Percentiles rank a stretch among this genome's conserved stretches.
phyloP scores from a whole-genome alignment of 1,140 invertebrate species.

The Temnothorax curvispinosus region DNA sequence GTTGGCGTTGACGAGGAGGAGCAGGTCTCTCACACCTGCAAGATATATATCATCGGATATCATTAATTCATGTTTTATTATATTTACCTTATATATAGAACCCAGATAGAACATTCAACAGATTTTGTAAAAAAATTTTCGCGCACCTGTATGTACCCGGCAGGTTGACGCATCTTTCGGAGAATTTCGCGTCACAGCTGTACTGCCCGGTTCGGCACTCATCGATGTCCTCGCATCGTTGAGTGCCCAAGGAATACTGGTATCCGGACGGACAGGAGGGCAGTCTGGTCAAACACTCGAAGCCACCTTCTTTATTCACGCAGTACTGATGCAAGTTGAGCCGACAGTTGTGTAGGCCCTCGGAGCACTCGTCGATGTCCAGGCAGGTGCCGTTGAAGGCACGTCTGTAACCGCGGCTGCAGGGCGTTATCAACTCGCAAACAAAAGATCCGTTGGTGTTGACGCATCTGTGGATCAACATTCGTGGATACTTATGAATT shows the following conservation, averaged over 20 bases:
- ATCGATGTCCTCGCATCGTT: conserved; percentile 88
- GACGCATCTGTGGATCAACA: conserved; percentile 63
- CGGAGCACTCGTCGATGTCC: conserved; percentile 87
- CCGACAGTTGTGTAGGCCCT: conserved; percentile 77
- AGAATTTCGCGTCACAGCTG: conserved; percentile 82
- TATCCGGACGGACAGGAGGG: conserved; percentile 80
- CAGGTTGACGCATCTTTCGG: conserved; percentile 86
- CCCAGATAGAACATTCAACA: not conserved
- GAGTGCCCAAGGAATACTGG: conserved; percentile 76
- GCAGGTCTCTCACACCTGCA: conserved; percentile 65
- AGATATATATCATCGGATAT: not conserved
- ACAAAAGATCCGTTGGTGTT: conserved; percentile 80
- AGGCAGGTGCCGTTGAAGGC: conserved; percentile 82
- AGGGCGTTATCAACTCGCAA: conserved; percentile 73
- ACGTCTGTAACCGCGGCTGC: conserved; percentile 74
- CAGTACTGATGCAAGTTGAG: conserved; percentile 83
- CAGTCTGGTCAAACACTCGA: conserved; percentile 82
- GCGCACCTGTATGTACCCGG: conserved; percentile 87
- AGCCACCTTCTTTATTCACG: conserved; percentile 86
- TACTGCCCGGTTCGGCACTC: conserved; percentile 86
- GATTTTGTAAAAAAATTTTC: not conserved
- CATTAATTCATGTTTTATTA: not conserved
- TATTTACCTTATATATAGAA: not conserved
- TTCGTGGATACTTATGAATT: conserved; percentile 34
- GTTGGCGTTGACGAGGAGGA: conserved; percentile 74